Conservation (phyloP, 2,888 invertebrate species). For the Temnothorax rugatulus region DNA sequence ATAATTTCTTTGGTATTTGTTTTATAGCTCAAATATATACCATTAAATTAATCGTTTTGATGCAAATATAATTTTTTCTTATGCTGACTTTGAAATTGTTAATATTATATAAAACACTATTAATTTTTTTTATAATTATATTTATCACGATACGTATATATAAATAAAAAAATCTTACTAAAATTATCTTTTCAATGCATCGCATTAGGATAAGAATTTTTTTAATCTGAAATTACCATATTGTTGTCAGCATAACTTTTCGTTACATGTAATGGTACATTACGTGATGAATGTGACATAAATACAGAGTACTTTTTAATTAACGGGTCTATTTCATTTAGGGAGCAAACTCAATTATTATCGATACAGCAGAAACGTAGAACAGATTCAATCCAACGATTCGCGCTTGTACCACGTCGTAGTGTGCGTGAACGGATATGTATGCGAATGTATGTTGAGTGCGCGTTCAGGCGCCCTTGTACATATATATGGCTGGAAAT, state of each 20-base stretch:
- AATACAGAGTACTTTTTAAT: constrained; percentile 77
- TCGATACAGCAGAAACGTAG: constrained; percentile 77
- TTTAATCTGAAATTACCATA: constrained; percentile 23
- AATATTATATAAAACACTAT: background rate
- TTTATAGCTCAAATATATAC: background rate
- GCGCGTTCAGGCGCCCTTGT: constrained; percentile 33
- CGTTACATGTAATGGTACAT: constrained; percentile 8
- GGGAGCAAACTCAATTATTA: constrained; percentile 81
- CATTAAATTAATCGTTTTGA: background rate
- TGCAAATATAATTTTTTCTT: background rate
- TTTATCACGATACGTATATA: background rate
- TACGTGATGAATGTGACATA: constrained; percentile 67
- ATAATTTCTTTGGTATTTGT: background rate
- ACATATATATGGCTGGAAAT: constrained; percentile 76
- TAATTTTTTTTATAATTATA: constrained; percentile 4
- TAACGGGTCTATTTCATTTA: constrained; percentile 78
- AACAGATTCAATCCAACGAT: constrained; percentile 73
- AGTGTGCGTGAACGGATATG: constrained; percentile 45
- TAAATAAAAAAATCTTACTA: background rate
- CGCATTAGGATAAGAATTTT: background rate
- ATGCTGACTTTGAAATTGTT: background rate
- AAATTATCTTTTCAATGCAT: background rate
- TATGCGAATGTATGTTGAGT: constrained; percentile 29
- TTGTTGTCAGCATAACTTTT: constrained; percentile 15
- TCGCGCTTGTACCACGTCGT: constrained; percentile 29